Conservation (phyloP, 2,888 invertebrate genomes). For the Dicyrtomina minuta region DNA sequence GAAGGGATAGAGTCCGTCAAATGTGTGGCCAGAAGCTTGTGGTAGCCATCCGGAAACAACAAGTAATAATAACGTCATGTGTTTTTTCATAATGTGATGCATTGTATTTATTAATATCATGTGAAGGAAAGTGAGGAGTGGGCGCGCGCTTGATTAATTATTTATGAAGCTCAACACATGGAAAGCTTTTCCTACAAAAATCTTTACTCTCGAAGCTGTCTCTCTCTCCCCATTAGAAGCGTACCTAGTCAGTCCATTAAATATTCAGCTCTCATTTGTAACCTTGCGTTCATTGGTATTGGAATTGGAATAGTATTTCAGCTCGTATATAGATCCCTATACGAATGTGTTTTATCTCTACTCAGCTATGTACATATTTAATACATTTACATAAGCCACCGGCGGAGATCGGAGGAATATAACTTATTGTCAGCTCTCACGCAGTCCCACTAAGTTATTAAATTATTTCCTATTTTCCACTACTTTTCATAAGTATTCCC, state of each 20-base stretch:
- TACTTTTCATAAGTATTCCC: neutral
- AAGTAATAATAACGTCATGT: neutral
- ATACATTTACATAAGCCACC: neutral
- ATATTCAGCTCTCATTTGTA: constrained; percentile 7
- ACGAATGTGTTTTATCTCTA: too few species aligned
- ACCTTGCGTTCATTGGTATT: too few species aligned
- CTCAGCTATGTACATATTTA: neutral
- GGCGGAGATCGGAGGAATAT: too few species aligned
- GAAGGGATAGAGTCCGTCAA: too few species aligned
- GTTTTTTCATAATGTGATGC: constrained; percentile 7
- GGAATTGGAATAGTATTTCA: too few species aligned
- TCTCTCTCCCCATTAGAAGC: neutral
- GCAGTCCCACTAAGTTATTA: neutral
- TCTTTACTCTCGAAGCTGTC: neutral
- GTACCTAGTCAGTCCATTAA: too few species aligned
- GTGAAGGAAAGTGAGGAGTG: neutral
- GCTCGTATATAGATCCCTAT: too few species aligned
- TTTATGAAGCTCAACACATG: constrained; percentile 1
- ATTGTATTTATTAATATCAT: constrained; percentile 15
- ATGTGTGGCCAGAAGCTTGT: too few species aligned
- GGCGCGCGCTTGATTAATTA: constrained; percentile 7
- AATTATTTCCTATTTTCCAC: too few species aligned
- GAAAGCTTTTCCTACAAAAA: neutral
- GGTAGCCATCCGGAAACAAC: too few species aligned
- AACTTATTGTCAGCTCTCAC: too few species aligned